Conservation (phyloP, 2,888 invertebrate species). For the Zygogramma bicolorata region DNA sequence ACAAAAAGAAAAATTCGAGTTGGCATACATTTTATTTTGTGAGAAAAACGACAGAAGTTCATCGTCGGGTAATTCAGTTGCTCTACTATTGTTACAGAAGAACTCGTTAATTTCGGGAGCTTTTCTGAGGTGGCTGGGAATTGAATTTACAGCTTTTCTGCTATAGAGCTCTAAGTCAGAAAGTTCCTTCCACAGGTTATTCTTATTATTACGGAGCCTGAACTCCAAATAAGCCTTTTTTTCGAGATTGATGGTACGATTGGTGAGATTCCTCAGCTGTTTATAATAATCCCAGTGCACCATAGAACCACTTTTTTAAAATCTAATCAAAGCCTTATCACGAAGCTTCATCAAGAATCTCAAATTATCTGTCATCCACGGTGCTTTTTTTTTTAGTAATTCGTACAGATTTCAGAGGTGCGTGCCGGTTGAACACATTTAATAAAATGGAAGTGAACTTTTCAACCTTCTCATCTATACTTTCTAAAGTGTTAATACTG, state of each 20-base stretch:
- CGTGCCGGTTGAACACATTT: neutral
- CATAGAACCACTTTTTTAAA: neutral
- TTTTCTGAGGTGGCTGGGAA: neutral
- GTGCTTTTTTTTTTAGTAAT: neutral
- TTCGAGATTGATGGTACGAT: neutral
- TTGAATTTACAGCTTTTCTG: neutral
- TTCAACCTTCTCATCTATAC: neutral
- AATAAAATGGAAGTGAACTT: neutral
- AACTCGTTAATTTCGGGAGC: no score
- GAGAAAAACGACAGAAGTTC: no score
- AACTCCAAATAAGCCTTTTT: neutral
- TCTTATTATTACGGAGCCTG: neutral
- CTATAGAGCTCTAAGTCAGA: neutral
- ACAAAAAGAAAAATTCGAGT: no score
- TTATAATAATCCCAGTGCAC: neutral
- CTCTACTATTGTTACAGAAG: no score
- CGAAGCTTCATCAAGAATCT: neutral
- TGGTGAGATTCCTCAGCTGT: neutral
- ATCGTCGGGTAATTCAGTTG: no score
- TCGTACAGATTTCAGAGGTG: neutral
- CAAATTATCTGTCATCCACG: slow-evolving; percentile 1
- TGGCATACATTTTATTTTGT: no score
- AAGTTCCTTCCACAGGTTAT: neutral
- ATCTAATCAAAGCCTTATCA: neutral
- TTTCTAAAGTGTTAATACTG: neutral